phyloP scores from a whole-genome alignment of 2,113 vertebrate species.

The Ictidomys tridecemlineatus region DNA sequence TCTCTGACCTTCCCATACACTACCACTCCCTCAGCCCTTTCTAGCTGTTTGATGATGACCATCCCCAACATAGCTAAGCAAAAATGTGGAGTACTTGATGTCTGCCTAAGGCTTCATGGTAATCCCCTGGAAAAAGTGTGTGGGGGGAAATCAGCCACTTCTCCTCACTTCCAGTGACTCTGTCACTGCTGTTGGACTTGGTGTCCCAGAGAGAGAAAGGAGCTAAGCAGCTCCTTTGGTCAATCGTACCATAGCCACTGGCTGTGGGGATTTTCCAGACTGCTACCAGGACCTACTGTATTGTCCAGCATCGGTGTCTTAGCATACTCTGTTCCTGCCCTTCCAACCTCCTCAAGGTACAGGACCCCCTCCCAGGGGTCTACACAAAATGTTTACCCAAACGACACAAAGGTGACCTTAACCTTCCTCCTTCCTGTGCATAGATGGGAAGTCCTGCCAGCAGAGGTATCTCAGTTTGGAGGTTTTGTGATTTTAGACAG shows the following conservation, averaged over 20 bases:
- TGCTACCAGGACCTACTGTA: background rate
- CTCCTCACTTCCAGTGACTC: background rate
- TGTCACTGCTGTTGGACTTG: background rate
- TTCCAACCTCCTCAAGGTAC: background rate
- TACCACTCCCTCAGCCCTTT: rapidly evolving
- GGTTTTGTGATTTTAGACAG: background rate
- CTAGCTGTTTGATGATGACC: background rate
- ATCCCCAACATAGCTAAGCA: background rate
- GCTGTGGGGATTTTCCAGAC: background rate
- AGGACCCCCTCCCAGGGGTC: background rate
- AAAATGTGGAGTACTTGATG: background rate
- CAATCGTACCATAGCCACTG: background rate
- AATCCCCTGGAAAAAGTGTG: background rate
- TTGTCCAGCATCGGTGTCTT: background rate
- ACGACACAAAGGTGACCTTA: background rate
- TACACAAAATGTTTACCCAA: background rate
- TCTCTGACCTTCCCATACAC: background rate
- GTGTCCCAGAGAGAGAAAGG: background rate
- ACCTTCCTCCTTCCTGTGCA: background rate
- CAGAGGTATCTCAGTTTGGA: background rate
- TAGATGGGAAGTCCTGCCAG: background rate
- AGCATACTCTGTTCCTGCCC: background rate
- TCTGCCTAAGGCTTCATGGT: background rate
- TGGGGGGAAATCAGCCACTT: background rate
- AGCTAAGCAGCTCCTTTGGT: background rate